phyloP scores from a whole-genome alignment of 2,113 vertebrate species.

The Paracanthobrama guichenoti region DNA sequence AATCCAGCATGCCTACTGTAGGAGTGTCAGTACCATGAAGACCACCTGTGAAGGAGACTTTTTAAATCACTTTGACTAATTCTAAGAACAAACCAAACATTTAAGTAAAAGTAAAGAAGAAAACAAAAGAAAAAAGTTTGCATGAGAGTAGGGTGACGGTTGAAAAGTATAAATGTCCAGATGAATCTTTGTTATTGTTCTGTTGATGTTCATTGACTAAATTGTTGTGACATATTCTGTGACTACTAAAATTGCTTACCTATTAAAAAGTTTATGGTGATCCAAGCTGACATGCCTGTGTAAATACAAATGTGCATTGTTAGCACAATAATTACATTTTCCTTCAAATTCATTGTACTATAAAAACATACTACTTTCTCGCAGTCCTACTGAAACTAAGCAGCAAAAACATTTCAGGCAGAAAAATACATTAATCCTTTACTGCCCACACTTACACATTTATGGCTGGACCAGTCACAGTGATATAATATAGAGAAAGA shows the following conservation, averaged over 20 bases:
- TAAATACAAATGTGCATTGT: constrained; percentile 26
- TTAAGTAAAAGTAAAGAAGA: not conserved
- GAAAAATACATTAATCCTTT: too few relatives aligned
- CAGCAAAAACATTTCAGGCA: not conserved
- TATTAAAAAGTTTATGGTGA: constrained; percentile 93
- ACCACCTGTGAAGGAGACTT: constrained; percentile 70
- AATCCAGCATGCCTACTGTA: constrained; percentile 89
- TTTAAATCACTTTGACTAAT: not conserved
- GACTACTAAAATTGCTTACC: constrained; percentile 69
- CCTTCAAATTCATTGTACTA: not conserved
- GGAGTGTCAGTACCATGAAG: constrained; percentile 71
- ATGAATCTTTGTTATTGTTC: not conserved
- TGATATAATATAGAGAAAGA: too few relatives aligned
- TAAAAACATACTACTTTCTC: not conserved
- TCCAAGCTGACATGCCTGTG: constrained; percentile 92
- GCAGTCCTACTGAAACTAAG: not conserved
- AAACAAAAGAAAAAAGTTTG: not conserved
- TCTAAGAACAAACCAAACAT: not conserved
- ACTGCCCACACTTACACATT: too few relatives aligned
- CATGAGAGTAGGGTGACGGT: not conserved
- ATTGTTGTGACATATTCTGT: not conserved
- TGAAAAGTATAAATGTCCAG: not conserved
- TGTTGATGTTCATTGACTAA: not conserved
- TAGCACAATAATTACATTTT: not conserved
- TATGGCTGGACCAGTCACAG: too few relatives aligned